Percentiles rank a stretch among this genome's conserved stretches.
Evolutionary conservation across 2,113 vertebrate species (phyloP).

Genomic region (Ptilonorhynchus violaceus): DNA sequence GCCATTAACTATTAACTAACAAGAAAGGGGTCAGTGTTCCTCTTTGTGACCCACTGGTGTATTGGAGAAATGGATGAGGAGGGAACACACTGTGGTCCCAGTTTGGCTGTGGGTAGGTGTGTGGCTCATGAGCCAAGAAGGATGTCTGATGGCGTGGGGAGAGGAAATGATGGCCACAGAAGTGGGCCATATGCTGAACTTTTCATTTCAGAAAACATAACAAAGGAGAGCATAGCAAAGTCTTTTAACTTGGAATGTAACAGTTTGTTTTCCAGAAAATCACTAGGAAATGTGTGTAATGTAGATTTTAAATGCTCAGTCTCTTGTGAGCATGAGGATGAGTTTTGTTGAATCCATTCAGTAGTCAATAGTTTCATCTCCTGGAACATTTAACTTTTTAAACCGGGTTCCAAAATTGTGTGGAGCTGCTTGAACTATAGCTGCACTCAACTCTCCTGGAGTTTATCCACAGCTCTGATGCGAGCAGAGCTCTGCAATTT

Average conservation of each 20-base stretch:
- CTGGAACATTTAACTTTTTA: neutral
- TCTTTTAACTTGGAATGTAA: neutral
- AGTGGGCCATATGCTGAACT: neutral
- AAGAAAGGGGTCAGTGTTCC: neutral
- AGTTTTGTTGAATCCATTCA: neutral
- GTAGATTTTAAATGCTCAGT: neutral
- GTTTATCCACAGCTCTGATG: neutral
- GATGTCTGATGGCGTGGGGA: neutral
- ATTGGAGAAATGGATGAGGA: neutral
- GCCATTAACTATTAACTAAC: neutral
- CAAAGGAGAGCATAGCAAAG: neutral
- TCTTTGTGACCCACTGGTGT: neutral
- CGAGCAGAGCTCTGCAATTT: neutral
- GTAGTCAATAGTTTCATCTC: neutral
- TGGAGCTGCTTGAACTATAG: neutral
- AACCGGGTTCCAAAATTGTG: neutral
- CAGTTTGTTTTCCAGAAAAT: neutral
- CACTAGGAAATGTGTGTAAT: neutral
- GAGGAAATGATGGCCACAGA: too few relatives aligned
- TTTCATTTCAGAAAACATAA: neutral
- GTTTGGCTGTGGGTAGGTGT: neutral
- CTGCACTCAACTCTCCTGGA: neutral
- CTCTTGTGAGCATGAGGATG: neutral
- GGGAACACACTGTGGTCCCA: fast-evolving
- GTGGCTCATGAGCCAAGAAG: neutral